These are phyloP conservation scores for Prionace glauca DNA, from an alignment of 2,797 vertebrate genomes.

Conservation along the genomic window DNA sequence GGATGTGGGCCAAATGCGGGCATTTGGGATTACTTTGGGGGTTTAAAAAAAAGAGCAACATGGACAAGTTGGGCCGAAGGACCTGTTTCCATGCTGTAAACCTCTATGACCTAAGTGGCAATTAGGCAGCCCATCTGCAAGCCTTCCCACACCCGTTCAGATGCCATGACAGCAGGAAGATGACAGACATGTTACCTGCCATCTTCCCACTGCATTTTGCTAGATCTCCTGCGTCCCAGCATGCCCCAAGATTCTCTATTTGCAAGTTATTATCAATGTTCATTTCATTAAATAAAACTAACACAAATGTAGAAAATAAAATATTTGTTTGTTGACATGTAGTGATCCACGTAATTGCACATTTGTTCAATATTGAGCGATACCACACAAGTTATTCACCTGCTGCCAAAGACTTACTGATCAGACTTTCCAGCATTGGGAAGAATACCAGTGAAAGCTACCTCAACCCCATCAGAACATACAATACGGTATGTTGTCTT, in stretches of 20 bases:
- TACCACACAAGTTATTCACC: conserved; percentile 54
- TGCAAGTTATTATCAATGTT: not conserved
- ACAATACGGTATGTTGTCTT: conserved; percentile 51
- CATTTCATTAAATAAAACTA: not conserved
- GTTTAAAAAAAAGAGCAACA: too few species aligned
- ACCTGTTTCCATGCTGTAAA: too few species aligned
- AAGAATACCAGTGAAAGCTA: conserved; percentile 60
- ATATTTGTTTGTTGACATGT: conserved; percentile 36
- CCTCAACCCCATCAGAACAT: conserved; percentile 64
- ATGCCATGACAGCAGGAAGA: not conserved
- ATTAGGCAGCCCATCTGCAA: not conserved
- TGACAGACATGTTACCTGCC: not conserved
- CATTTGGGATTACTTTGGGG: too few species aligned
- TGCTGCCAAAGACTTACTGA: conserved; percentile 50
- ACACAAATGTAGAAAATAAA: not conserved
- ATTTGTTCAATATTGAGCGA: conserved; percentile 60
- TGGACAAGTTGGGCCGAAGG: too few species aligned
- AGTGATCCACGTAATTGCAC: conserved; percentile 63
- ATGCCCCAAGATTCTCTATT: not conserved
- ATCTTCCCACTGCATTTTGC: not conserved
- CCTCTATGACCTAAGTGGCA: not conserved
- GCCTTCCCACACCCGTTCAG: not conserved
- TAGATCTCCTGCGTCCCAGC: not conserved
- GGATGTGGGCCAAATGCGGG: too few species aligned
- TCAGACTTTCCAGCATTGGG: conserved; percentile 61